Evolutionary conservation across 2,888 invertebrate genomes (phyloP), one percentile per base, ranked within the genome.

Genomic region (Cheilosia pagana): DNA sequence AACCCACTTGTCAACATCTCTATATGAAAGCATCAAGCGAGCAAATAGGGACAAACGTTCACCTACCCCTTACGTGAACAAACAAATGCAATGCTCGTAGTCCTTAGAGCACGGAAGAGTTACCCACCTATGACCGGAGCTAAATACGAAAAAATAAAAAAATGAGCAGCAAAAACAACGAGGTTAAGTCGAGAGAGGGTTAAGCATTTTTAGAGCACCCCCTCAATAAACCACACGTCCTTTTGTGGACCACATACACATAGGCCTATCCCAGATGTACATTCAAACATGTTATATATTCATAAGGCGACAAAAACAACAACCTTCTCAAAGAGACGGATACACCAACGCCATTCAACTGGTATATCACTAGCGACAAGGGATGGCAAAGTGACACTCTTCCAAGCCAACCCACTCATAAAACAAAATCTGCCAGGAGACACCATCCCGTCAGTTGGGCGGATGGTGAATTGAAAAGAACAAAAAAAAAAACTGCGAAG

Each of bases 141-240:
- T 25, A 25, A 12, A 57, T 10, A 28, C 28, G 28, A 28, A 28
- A 8, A 1, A 28, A 8, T 8, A 8, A 57, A 67, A 65, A 81
- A 85, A 76, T 67, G 81, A 76, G 75, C 70, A 76, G 75, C 70
- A 81, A 85, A 65, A 75, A 59, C 65, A 85, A 75, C 65, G 71
- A 75, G 83, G 79, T 75, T 75, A 85, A 55, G 70, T 75, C 55
- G 31, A 65, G 57, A 85, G 81, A 75, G 81, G 85, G 79, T 81
- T 85, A 65, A 81, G 79, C 39, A 59, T 39, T 71, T 31, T 52
- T 28, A 28, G 39, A 50, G 28, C 21, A 19, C 55, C 43, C 55
- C 28, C 62, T 78, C 63, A 78, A 83, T 83, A 68, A 78, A 71
- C 63, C 78, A 60, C 71, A 60, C 39, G 21, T 70, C 35, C 39